Evolutionary conservation across 2,113 vertebrate genomes (phyloP), one percentile per base, ranked within the genome.

Genomic region (Piprites chloris): DNA sequence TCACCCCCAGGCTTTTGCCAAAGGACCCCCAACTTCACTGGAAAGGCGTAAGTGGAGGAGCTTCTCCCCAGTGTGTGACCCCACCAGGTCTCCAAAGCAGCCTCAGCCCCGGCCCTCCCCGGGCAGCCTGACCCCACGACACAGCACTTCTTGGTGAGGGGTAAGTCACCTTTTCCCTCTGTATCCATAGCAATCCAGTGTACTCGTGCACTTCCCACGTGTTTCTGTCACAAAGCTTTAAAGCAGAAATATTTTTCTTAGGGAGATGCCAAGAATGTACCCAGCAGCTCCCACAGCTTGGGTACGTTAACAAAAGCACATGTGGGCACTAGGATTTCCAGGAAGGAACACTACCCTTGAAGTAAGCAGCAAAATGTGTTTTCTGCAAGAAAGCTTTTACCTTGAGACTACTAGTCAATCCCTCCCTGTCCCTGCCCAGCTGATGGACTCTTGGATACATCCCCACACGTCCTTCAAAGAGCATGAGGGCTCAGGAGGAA

Each of bases 31-130:
- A 3, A 3, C 14, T n/a, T 21, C 4, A 2, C 0, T 49, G 37
- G 6, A 30, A 8, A 61, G 74, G 19, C 3, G 1, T 16, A 30
- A 75, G 26, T 39, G 68, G 39, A 87, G 55, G 55, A 62, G 8
- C 22, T 76, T 68, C 22, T 76, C 35, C 35, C 18, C 2, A 0
- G 0, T 0, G 9, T 6, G 71, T 28, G 79, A n/a, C 33, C 42
- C 37, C 42, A 42, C 53, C 24, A 1, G 37, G 7, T 6, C 39
- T 55, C 68, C 14, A 22, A 10, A 59, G 68, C 44, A 59, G 27
- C 58, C n/a, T 52, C 0, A 0, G 46, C 15, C 16, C 26, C 1
- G 0, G 16, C 3, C 3, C 59, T 67, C 42, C 42, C 39, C 14
- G 14, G 53, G 61, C 55, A 65, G 49, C 84, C 84, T n/a, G 8